A percentile compares a stretch with the other conserved stretches of the same genome.
These are phyloP conservation scores for Lampris incognitus DNA, from an alignment of 2,113 vertebrate species.

Conservation along the genomic window DNA sequence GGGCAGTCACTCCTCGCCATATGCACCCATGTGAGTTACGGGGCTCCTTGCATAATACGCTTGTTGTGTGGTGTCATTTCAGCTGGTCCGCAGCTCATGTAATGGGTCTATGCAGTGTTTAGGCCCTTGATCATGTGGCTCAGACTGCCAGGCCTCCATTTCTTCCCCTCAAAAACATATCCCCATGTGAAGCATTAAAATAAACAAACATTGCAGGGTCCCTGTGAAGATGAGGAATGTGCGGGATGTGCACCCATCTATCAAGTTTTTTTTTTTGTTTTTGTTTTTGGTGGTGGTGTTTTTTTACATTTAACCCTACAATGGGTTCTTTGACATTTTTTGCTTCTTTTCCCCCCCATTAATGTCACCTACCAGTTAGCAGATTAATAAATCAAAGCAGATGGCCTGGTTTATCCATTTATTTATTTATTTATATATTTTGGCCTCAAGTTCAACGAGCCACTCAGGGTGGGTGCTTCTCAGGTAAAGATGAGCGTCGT, in stretches of 20 bases:
- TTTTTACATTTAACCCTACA: neutral
- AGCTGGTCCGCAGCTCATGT: conserved; percentile 29
- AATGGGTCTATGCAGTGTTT: conserved; percentile 28
- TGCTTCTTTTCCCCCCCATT: neutral
- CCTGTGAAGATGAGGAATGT: conserved; percentile 59
- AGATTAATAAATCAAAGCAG: too few relatives aligned
- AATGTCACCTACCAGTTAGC: conserved; percentile 7
- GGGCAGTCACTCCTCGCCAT: conserved; percentile 4
- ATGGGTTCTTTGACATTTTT: neutral
- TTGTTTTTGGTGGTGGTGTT: neutral
- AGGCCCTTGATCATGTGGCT: conserved; percentile 28
- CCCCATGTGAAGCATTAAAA: conserved; percentile 66
- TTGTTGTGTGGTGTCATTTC: conserved; percentile 37
- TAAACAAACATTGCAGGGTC: conserved; percentile 55
- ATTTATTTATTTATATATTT: too few relatives aligned
- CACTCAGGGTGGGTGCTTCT: neutral
- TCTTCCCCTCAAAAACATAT: conserved; percentile 56
- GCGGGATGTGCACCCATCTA: conserved; percentile 44
- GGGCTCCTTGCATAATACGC: conserved; percentile 37
- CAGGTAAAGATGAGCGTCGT: conserved; percentile 43
- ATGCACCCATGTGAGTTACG: conserved; percentile 10
- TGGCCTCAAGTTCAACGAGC: too few relatives aligned
- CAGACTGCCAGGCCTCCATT: conserved; percentile 44
- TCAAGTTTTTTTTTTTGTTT: conserved; percentile 17
- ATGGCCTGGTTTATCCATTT: too few relatives aligned